phyloP scores from a whole-genome alignment of 2,113 vertebrate species.

The Emydura subglobosa region DNA sequence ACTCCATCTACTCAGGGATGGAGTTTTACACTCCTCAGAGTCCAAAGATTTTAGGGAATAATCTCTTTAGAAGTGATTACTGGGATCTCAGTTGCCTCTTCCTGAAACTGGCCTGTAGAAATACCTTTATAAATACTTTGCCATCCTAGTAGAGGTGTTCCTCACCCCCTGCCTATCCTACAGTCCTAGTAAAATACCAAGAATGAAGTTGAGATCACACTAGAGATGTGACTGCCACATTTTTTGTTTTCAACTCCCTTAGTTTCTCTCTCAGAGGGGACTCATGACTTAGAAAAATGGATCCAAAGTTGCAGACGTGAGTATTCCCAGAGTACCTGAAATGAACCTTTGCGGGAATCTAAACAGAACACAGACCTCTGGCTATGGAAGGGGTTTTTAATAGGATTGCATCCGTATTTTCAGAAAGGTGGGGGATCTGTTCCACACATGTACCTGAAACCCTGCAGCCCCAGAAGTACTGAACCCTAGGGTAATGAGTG shows the following conservation, averaged over 20 bases:
- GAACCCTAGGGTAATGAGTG: no score
- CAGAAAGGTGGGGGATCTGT: no score
- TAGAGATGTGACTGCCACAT: neutral
- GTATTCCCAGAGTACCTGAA: neutral
- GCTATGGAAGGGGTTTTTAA: no score
- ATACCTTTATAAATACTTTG: no score
- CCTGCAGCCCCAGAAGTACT: no score
- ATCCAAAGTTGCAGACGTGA: neutral
- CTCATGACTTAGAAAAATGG: neutral
- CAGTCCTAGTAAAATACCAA: neutral
- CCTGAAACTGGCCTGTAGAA: no score
- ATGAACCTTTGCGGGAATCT: neutral
- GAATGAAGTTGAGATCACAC: neutral
- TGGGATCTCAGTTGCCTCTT: neutral
- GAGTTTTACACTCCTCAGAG: no score
- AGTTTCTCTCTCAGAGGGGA: neutral
- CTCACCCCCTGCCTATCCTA: neutral
- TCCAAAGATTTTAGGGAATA: no score
- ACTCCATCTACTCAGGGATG: no score
- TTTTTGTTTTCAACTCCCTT: neutral
- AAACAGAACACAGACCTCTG: neutral
- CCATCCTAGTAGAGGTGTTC: neutral
- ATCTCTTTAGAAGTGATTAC: no score
- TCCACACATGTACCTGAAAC: no score
- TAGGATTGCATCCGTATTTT: no score